Evolutionary conservation across 2,797 vertebrate species (phyloP).

Genomic region (Pseudochaenichthys georgianus): DNA sequence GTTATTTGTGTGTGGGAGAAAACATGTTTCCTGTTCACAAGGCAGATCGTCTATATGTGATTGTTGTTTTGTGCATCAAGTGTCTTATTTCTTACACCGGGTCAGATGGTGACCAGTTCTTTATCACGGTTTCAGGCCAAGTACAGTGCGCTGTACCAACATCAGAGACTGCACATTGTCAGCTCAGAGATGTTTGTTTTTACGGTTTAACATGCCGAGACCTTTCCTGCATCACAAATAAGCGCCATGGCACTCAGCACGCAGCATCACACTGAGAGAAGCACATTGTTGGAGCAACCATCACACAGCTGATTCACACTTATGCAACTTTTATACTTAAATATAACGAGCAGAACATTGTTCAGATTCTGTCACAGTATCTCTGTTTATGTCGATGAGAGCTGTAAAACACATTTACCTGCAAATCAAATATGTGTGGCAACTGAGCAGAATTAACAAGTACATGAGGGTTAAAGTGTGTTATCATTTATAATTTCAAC

Average conservation of each 20-base stretch:
- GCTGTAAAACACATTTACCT: not conserved
- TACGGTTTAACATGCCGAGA: slow-evolving; percentile 37
- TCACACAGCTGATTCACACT: too few species aligned
- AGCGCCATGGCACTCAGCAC: not conserved
- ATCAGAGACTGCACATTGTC: slow-evolving; percentile 31
- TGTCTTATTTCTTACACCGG: not conserved
- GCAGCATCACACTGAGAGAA: slow-evolving; percentile 19
- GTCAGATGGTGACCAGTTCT: slow-evolving; percentile 3
- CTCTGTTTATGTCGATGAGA: too few species aligned
- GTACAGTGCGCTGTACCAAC: not conserved
- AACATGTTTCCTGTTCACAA: not conserved
- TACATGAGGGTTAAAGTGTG: not conserved
- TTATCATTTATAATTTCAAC: not conserved
- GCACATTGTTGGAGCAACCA: not conserved
- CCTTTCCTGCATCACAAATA: slow-evolving; percentile 45
- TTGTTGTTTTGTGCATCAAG: not conserved
- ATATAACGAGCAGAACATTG: not conserved
- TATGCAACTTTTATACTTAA: too few species aligned
- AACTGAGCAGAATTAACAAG: not conserved
- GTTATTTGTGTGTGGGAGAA: not conserved
- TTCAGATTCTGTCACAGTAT: not conserved
- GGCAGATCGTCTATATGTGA: not conserved
- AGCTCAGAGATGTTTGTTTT: slow-evolving; percentile 47
- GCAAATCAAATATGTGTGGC: not conserved
- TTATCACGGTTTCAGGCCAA: not conserved